Evolutionary conservation across 2,113 vertebrate species (phyloP).

Genomic region (Ovibos moschatus): DNA sequence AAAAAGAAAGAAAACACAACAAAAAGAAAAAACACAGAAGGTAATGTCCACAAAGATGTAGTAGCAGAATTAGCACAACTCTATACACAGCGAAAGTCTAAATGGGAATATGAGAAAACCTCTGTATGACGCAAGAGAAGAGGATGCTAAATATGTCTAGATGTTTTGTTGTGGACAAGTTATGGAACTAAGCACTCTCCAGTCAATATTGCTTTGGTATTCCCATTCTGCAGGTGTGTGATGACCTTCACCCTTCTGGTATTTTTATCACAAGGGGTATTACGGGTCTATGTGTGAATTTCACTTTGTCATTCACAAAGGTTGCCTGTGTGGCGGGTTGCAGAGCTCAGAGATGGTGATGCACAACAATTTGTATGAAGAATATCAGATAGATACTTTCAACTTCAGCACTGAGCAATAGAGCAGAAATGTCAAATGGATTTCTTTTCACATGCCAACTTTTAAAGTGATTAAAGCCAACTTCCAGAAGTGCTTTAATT

Average conservation of each 20-base stretch:
- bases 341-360: background rate
- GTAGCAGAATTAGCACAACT: background rate
- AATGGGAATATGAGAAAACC: background rate
- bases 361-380: background rate
- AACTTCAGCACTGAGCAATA: background rate
- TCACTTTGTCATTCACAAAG: background rate
- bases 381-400: background rate
- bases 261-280: background rate
- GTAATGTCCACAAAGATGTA: background rate
- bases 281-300: background rate
- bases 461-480: background rate
- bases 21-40: background rate
- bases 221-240: background rate
- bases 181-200: background rate
- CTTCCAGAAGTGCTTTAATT: background rate
- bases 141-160: background rate
- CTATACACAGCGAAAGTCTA: background rate
- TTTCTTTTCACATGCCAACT: background rate
- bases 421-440: background rate
- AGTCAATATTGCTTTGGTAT: background rate
- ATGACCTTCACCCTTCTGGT: background rate
- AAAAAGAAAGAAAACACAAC: background rate
- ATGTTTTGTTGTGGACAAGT: background rate
- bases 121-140: background rate
- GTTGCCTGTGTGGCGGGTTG: background rate